A percentile compares a stretch with the other conserved stretches of the same genome.
Conservation (phyloP, 1,140 invertebrate species). For the Aphaenogaster rudis region DNA sequence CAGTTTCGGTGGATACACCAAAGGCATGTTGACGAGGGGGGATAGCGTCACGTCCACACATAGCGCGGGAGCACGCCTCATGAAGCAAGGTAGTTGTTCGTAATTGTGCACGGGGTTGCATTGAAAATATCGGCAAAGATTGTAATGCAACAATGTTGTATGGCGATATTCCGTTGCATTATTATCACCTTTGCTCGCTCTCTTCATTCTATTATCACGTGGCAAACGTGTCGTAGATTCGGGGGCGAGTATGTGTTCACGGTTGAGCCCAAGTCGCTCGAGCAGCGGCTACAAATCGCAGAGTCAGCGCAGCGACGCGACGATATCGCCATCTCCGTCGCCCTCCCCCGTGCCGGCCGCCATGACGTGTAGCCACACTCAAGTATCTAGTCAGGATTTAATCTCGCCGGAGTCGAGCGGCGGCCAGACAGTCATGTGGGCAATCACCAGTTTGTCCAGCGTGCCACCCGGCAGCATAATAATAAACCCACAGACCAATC, state of each 20-base stretch:
- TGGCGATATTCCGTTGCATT: background rate
- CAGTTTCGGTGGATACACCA: conserved; percentile 94
- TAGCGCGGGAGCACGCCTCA: conserved; percentile 88
- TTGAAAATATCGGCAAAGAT: background rate
- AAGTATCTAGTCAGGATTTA: conserved; percentile 84
- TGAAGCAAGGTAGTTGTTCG: conserved; percentile 90
- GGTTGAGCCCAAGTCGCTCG: conserved; percentile 90
- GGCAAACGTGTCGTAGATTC: conserved; percentile 87
- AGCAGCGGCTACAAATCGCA: conserved; percentile 94
- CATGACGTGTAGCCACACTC: conserved; percentile 83
- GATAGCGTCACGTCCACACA: conserved; percentile 87
- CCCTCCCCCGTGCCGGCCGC: conserved; percentile 89
- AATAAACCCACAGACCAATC: conserved; percentile 93
- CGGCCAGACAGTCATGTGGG: conserved; percentile 91
- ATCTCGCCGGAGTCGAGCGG: conserved; percentile 75
- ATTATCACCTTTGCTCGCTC: background rate
- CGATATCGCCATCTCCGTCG: conserved; percentile 89
- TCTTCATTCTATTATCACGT: background rate
- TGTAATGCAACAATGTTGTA: background rate
- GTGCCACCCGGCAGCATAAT: conserved; percentile 95
- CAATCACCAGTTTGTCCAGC: conserved; percentile 93
- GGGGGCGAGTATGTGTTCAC: conserved; percentile 90
- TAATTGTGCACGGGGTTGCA: background rate
- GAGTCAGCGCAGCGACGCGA: conserved; percentile 91
- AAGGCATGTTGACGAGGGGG: conserved; percentile 87